phyloP scores from a whole-genome alignment of 2,888 invertebrate species.

The Cerceris ruficornis region DNA sequence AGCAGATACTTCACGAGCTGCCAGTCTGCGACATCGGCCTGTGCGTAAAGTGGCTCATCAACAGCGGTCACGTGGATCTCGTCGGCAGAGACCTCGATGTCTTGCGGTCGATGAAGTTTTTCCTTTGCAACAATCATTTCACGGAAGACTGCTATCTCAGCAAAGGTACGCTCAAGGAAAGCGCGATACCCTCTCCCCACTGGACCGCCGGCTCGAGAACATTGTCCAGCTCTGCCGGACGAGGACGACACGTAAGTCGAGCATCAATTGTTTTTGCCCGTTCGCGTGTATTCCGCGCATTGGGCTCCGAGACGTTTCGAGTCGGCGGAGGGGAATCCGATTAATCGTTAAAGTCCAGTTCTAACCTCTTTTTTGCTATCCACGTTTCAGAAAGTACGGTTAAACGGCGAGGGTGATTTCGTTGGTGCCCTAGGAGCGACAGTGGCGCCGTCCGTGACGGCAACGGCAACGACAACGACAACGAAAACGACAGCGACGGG shows the following conservation, averaged over 20 bases:
- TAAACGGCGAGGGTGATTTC: neutral
- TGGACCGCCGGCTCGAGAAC: conserved; percentile 43
- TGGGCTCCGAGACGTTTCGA: no score
- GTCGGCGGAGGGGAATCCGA: no score
- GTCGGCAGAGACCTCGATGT: conserved; percentile 46
- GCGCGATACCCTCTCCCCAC: conserved; percentile 56
- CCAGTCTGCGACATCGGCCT: conserved; percentile 56
- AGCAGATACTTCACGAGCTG: conserved; percentile 60
- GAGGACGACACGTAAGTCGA: conserved; percentile 30
- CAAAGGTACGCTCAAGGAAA: conserved; percentile 59
- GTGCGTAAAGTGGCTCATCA: conserved; percentile 60
- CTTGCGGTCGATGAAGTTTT: conserved; percentile 58
- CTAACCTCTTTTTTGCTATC: neutral
- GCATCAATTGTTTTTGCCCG: no score
- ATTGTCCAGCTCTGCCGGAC: conserved; percentile 7
- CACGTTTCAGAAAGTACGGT: neutral
- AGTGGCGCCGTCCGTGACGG: neutral
- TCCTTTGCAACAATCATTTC: conserved; percentile 58
- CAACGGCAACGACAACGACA: neutral
- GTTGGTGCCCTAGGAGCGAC: no score
- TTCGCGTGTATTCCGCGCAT: no score
- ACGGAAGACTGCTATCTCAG: conserved; percentile 55
- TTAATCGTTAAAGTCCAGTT: no score
- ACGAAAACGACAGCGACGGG: no score
- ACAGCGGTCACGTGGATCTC: conserved; percentile 60